phyloP scores from a whole-genome alignment of 2,888 invertebrate species.

The Conistra vaccinii region DNA sequence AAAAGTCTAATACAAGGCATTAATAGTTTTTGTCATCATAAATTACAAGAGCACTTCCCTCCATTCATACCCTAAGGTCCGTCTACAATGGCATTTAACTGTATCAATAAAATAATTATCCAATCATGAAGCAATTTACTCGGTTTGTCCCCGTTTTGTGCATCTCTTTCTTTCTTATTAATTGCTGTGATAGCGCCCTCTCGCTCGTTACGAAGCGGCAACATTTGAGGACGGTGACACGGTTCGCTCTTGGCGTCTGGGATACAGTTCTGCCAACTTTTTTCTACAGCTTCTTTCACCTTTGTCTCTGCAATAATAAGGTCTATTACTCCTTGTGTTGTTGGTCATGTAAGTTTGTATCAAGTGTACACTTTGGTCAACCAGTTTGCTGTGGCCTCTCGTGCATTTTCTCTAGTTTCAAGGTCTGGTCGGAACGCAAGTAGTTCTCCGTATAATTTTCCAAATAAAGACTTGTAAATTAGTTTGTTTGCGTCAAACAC shows the following conservation, averaged over 20 bases:
- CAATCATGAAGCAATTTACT: constrained; percentile 89
- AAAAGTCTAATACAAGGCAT: constrained; percentile 34
- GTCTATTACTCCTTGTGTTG: constrained; percentile 38
- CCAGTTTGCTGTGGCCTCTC: constrained; percentile 77
- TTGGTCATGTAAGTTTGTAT: constrained; percentile 60
- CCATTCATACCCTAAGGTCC: constrained; percentile 73
- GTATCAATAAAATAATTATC: constrained; percentile 90
- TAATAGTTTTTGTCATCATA: constrained; percentile 65
- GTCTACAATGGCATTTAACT: constrained; percentile 83
- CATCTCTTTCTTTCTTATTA: constrained; percentile 69
- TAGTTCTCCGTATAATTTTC: constrained; percentile 74
- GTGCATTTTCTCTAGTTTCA: constrained; percentile 81
- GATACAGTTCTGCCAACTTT: constrained; percentile 67
- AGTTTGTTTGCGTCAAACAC: constrained; percentile 68
- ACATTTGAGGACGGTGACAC: constrained; percentile 82
- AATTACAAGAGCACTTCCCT: constrained; percentile 73
- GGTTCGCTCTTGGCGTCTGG: constrained; percentile 77
- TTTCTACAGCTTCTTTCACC: constrained; percentile 42
- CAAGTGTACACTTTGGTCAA: constrained; percentile 75
- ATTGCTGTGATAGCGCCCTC: constrained; percentile 63
- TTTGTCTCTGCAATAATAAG: background rate
- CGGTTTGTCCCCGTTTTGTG: constrained; percentile 78
- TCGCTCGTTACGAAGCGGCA: constrained; percentile 73
- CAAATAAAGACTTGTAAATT: constrained; percentile 75
- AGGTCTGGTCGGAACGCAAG: constrained; percentile 74